Evolutionary conservation across 2,888 invertebrate genomes (phyloP), one percentile per base, ranked within the genome.

Genomic region (Pasiphila rectangulata): DNA sequence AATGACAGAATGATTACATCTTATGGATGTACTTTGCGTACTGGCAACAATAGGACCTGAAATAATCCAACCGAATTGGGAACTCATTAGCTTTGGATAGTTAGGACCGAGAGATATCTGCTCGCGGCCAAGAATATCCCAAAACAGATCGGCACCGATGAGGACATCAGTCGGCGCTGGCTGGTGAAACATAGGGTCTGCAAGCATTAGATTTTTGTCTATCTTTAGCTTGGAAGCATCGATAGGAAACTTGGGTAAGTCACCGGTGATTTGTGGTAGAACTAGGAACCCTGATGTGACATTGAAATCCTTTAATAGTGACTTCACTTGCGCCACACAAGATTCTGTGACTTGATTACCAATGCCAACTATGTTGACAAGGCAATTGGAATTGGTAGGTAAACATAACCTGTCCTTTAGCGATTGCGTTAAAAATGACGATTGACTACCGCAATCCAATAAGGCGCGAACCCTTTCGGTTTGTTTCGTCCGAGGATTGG

Each of bases 61-160:
- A 15, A 7, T 32, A 53, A 57, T 16, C 57, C 16, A 61, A 16
- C 1, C 56, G 57, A 25, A 10, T 19, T 17, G 16, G 9, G 32
- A 32, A 3, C 16, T 16, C 3, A 16, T 2, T n/a, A 32, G 17
- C 3, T 32, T 32, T 17, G 32, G 32, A 17, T 16, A 9, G 4
- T 17, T 32, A 4, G 9, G 9, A 1, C 34, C 34, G 9, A 34
- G n/a, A 19, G 34, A 34, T 1, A 3, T 5, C 20, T 34, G 20
- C 12, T 34, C 20, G 5, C 1, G 3, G 12, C 20, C 39, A 12
- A 27, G 6, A 1, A 27, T 1, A 3, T 29, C 39, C 39, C 39
- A 39, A 7, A 39, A 39, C 12, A 27, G 19, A 20, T 29, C 27
- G 20, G 39, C 4, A 6, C 39, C 17, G 6, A 17, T 29, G 2